Conservation (phyloP, 2,797 vertebrate species). For the Melanotaenia nigrans region DNA sequence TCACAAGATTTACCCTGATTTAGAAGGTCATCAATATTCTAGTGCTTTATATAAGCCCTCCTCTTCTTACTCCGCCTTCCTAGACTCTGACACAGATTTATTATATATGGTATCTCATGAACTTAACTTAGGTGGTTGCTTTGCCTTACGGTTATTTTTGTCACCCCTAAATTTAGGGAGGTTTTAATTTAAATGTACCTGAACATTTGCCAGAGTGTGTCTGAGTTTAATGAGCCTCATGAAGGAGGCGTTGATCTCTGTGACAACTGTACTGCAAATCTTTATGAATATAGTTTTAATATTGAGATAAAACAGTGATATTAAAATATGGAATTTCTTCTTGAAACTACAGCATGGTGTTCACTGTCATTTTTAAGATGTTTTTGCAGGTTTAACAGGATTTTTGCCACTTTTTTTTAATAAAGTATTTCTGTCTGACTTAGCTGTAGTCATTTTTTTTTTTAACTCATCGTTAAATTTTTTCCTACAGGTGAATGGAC, state of each 20-base stretch:
- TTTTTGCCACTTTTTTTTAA: not conserved
- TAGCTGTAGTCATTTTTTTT: not conserved
- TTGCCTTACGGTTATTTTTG: constrained; percentile 64
- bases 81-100: constrained; percentile 54
- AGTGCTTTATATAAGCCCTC: constrained; percentile 32
- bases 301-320: constrained; percentile 10
- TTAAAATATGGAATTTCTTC: constrained; percentile 46
- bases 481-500: constrained; percentile 91
- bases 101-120: constrained; percentile 61
- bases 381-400: not conserved
- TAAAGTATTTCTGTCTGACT: not conserved
- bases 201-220: constrained; percentile 83
- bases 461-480: constrained; percentile 13
- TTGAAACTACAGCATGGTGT: constrained; percentile 3
- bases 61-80: constrained; percentile 41
- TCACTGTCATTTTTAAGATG: not conserved
- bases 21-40: constrained; percentile 55
- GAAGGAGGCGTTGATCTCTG: constrained; percentile 81
- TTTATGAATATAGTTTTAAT: constrained; percentile 75
- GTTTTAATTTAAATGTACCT: constrained; percentile 83
- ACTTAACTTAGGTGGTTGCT: constrained; percentile 64
- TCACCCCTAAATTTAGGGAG: constrained; percentile 77
- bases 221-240: constrained; percentile 84
- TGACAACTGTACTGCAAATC: constrained; percentile 80
- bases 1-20: constrained; percentile 31